Conservation (phyloP, 2,797 vertebrate species). For the Sebastiscus albofasciatus region DNA sequence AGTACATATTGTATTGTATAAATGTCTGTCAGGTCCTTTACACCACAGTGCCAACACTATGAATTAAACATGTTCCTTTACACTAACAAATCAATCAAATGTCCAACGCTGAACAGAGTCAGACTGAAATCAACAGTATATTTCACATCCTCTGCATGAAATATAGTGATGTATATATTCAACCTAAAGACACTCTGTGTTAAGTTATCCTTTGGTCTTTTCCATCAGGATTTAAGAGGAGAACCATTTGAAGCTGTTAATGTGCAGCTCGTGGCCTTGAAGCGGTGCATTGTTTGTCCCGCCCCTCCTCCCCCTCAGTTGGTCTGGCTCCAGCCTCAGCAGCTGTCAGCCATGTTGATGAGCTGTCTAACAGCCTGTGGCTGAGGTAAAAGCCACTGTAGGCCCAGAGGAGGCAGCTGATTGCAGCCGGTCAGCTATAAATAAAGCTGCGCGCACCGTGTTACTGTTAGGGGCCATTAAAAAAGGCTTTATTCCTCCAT, state of each 20-base stretch:
- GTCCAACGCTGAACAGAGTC: too few species aligned
- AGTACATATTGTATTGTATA: too few species aligned
- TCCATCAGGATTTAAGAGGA: background rate
- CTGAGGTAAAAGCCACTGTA: conserved; percentile 22
- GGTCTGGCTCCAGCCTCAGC: background rate
- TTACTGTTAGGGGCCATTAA: background rate
- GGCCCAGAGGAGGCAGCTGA: conserved; percentile 14
- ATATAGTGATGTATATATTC: too few species aligned
- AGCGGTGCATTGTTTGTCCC: background rate
- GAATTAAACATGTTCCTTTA: too few species aligned
- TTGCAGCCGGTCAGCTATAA: conserved; percentile 34
- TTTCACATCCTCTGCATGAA: too few species aligned
- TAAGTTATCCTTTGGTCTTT: background rate
- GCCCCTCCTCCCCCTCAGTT: conserved; percentile 8
- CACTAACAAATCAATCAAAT: too few species aligned
- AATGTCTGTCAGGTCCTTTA: too few species aligned
- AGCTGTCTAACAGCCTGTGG: conserved; percentile 25
- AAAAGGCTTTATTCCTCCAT: conserved; percentile 6
- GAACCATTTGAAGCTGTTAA: background rate
- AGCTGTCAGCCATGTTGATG: conserved; percentile 47
- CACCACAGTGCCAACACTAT: too few species aligned
- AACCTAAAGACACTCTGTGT: background rate
- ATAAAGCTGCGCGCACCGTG: conserved; percentile 14
- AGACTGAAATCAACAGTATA: too few species aligned
- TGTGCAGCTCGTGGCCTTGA: background rate